Evolutionary conservation across 2,113 vertebrate species (phyloP), one percentile per base, ranked within the genome.

Genomic region (Scomber japonicus): DNA sequence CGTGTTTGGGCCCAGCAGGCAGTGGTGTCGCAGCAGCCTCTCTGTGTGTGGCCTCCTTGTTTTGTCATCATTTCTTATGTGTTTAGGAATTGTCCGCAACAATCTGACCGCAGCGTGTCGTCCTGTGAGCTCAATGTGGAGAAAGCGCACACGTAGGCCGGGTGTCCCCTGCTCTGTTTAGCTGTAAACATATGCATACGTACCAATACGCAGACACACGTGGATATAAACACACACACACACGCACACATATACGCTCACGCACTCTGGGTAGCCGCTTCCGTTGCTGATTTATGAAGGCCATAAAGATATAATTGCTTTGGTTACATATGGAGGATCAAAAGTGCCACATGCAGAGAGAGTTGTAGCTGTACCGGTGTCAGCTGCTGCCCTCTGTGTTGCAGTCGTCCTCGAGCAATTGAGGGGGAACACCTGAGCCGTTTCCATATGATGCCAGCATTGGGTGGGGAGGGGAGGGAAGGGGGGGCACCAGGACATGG

Each of bases 1-100:
- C 78, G 79, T 71, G 89, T 88, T 86, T 85, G 81, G 81, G 71
- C 80, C 88, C 78, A 55, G 60, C 72, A 86, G 88, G 83, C 87
- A 63, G 71, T 75, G 74, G 74, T 83, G 86, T 88, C 80, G 30
- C 91, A 82, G 86, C 86, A 79, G 77, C 88, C 45, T 89, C 90
- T 91, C 87, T 53, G 92, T 95, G 94, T 94, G 94, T 95, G 94
- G 92, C 91, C 93, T 84, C 61, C 77, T 87, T 94, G 92, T 93
- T 93, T 94, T 94, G 91, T 95, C 93, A 94, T 93, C 74, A 90
- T 78, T 90, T 90, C 86, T 82, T 75, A 88, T 90, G 87, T 95
- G 93, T 95, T 95, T 95, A 92, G 91, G 91, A 89, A 91, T 89
- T 82, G 77, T 93, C 91, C 67, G 87, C 87, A 91, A 92, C 90